Percentiles rank a stretch among this genome's conserved stretches.
phyloP scores from a whole-genome alignment of 2,113 vertebrate genomes.

The Spizaetus ornatus region DNA sequence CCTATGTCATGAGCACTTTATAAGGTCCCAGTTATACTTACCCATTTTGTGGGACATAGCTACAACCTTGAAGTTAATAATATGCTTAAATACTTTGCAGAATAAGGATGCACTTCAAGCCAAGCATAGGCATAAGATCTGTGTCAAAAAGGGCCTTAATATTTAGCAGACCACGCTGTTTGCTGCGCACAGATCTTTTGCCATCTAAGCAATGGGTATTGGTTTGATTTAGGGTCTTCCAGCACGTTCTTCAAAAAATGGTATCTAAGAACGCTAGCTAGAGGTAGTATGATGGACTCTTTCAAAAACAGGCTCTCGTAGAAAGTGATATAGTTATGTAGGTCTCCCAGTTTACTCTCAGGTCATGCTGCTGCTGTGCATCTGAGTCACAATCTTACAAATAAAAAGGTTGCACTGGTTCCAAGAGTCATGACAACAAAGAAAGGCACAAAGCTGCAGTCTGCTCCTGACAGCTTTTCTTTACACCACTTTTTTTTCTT shows the following conservation, averaged over 20 bases:
- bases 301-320: not conserved
- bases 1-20: constrained; percentile 4
- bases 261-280: not conserved
- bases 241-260: not conserved
- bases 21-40: not conserved
- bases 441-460: not conserved
- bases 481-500: not conserved
- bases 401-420: not conserved
- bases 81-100: not conserved
- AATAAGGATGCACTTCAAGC: not conserved
- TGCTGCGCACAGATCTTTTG: not conserved
- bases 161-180: not conserved
- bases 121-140: not conserved
- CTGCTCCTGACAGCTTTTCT: not conserved
- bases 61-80: not conserved
- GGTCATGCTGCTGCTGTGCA: not conserved
- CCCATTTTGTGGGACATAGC: not conserved
- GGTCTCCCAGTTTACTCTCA: not conserved
- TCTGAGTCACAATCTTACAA: not conserved
- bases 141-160: not conserved
- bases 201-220: not conserved
- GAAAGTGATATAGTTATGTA: not conserved
- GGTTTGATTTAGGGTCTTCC: not conserved
- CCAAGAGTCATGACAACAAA: not conserved
- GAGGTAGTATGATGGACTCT: not conserved